Percentiles rank a stretch among this genome's conserved stretches.
Evolutionary conservation across 2,113 vertebrate genomes (phyloP).

Genomic region (Brevimyrus niger): DNA sequence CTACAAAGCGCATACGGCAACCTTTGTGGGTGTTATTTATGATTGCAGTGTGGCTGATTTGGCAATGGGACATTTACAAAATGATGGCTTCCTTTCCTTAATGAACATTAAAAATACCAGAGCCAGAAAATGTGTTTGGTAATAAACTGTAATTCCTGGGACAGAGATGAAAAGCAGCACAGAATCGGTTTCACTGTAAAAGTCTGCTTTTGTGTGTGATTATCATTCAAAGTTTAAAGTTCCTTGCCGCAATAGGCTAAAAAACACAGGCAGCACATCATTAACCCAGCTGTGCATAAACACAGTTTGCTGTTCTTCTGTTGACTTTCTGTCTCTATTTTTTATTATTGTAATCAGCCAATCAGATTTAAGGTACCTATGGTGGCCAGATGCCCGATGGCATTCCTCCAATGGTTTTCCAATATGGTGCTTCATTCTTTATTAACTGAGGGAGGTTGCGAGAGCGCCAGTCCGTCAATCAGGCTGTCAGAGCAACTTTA

Average conservation of each 20-base stretch:
- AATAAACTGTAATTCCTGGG: not conserved
- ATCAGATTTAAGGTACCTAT: not conserved
- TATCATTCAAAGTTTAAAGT: not conserved
- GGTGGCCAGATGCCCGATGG: not conserved
- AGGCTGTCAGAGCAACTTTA: not conserved
- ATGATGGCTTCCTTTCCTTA: slow-evolving; percentile 2
- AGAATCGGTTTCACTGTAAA: not conserved
- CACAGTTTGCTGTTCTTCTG: not conserved
- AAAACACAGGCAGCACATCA: not conserved
- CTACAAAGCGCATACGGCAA: not conserved
- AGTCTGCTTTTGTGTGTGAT: not conserved
- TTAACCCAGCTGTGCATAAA: not conserved
- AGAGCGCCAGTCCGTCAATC: not conserved
- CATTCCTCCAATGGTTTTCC: not conserved
- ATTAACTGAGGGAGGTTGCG: not conserved
- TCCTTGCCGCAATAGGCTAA: not conserved
- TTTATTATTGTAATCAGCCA: not conserved
- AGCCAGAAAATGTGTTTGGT: not conserved
- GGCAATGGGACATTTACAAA: not conserved
- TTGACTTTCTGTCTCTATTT: not conserved
- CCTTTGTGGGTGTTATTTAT: not conserved
- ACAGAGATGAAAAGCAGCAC: not conserved
- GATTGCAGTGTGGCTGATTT: not conserved
- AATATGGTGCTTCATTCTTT: not conserved
- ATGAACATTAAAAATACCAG: slow-evolving; percentile 4